Percentiles rank a stretch among this genome's conserved stretches.
phyloP scores from a whole-genome alignment of 2,113 vertebrate species.

The Nibea coibor region DNA sequence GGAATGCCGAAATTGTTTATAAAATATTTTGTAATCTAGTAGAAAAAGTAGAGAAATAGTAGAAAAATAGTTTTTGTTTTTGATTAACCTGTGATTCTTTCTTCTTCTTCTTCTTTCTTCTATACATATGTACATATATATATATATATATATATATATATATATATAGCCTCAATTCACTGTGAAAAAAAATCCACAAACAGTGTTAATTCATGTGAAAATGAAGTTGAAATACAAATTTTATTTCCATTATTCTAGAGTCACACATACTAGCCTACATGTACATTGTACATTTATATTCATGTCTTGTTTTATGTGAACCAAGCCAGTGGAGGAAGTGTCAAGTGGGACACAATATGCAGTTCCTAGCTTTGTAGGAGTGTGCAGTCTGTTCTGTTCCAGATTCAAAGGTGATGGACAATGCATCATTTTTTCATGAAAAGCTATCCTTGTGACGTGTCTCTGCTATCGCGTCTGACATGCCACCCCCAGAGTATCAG shows the following conservation, averaged over 20 bases:
- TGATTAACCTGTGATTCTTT: too few species aligned
- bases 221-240: not conserved
- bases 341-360: constrained; percentile 28
- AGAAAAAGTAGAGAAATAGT: too few species aligned
- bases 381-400: constrained; percentile 30
- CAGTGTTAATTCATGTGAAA: not conserved
- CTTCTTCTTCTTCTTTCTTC: too few species aligned
- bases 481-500: constrained; percentile 42
- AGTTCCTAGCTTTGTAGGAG: constrained; percentile 10
- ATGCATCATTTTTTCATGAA: constrained; percentile 50
- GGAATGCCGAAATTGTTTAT: not conserved
- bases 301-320: constrained; percentile 18
- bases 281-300: constrained; percentile 13
- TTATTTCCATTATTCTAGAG: not conserved
- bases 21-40: not conserved
- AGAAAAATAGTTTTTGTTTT: too few species aligned
- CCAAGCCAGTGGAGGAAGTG: not conserved
- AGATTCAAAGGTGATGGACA: constrained; percentile 48
- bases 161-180: not conserved
- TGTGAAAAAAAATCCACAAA: not conserved
- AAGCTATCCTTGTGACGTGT: constrained; percentile 40
- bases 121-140: too few species aligned
- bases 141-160: too few species aligned
- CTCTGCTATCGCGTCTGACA: constrained; percentile 34
- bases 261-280: not conserved